Base-by-base conservation (phyloP, 2,797 vertebrate genomes). In the Phataginus tetradactyla region DNA sequence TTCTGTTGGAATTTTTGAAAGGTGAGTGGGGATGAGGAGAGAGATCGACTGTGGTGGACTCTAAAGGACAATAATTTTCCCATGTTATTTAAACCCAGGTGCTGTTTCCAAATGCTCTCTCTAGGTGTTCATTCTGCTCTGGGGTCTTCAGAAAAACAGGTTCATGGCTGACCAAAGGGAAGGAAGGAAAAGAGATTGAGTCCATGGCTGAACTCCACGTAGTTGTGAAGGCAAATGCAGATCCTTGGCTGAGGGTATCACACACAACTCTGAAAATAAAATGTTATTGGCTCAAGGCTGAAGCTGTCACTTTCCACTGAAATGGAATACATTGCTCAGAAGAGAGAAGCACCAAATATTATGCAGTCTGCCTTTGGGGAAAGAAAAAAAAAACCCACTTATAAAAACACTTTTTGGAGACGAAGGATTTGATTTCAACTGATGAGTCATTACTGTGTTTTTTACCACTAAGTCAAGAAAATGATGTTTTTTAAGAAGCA, bases 271-370 rank as follows among this genome's bases (percentile, higher is more conserved):
- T 61, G 72, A 85, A 96, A 97, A 95, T 93, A 91, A 95, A 66
- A 87, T 18, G 45, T 34, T 88, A 68, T 14, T 97, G 81, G 55
- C 72, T 96, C 93, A 75, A 68, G 0, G 17, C 71, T 71, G 34
- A 72, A 95, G 32, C 53, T 91, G 90, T 93, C 91, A 90, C 90
- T 98, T 94, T 96, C 97, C 91, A 98, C 71, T 49, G 89, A 96
- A 69, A 95, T 29, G 64, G 90, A 98, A 96, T n/a, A 15, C 91
- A 72, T 98, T 98, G 96, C 92, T 96, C 97, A 96, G 77, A 95
- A 95, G 95, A 98, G 95, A 80, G 97, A 97, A 88, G 92, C 93
- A 94, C 68, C 97, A 93, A 96, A 98, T 94, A 96, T 98, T 97
- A 94, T 23, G 11, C 53, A 51, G 64, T 59, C 66, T 97, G 89